Percentiles rank a stretch among this genome's conserved stretches.
phyloP scores from a whole-genome alignment of 2,797 vertebrate genomes.

The Chiropotes sagulatus region DNA sequence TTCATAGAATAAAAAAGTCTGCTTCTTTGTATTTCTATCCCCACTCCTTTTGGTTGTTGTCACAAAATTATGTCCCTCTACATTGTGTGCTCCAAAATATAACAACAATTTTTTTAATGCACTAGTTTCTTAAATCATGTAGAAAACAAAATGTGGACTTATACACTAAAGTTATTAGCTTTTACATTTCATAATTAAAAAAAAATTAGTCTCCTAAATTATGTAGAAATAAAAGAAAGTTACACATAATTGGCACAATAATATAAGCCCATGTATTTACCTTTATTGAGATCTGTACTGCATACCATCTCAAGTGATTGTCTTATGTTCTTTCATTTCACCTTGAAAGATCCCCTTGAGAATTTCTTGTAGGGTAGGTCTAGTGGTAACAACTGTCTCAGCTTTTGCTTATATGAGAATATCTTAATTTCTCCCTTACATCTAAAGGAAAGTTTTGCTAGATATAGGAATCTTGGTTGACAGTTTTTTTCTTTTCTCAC shows the following conservation, averaged over 20 bases:
- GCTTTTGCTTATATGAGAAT: not conserved
- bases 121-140: not conserved
- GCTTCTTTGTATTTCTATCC: not conserved
- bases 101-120: not conserved
- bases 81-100: not conserved
- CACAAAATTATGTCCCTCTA: not conserved
- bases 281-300: not conserved
- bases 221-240: not conserved
- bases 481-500: not conserved
- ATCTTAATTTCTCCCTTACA: not conserved
- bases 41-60: not conserved
- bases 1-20: not conserved
- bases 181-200: not conserved
- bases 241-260: not conserved
- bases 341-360: not conserved
- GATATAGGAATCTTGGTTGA: not conserved
- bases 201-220: not conserved
- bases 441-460: not conserved
- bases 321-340: not conserved
- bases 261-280: not conserved
- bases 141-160: not conserved
- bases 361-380: not conserved
- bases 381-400: not conserved
- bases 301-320: not conserved
- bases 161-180: not conserved